Percentiles rank a stretch among this genome's conserved stretches.
phyloP scores from a whole-genome alignment of 2,797 vertebrate species.

The Odontamblyopus lacepedii region DNA sequence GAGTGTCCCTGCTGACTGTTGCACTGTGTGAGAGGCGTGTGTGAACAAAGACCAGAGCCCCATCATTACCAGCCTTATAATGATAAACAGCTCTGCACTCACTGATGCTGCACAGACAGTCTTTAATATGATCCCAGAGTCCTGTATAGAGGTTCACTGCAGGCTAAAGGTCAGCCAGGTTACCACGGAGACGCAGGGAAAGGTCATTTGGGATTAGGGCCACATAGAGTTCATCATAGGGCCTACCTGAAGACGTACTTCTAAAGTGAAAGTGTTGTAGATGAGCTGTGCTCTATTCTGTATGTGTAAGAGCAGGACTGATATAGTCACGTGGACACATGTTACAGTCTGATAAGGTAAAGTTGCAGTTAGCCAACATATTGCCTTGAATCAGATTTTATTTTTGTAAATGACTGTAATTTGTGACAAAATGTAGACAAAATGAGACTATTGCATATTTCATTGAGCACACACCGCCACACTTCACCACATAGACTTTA shows the following conservation, averaged over 20 bases:
- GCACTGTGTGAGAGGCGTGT: neutral
- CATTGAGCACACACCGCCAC: too few species aligned
- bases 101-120: slow-evolving; percentile 15
- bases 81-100: slow-evolving; percentile 3
- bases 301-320: neutral
- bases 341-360: too few species aligned
- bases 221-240: neutral
- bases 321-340: too few species aligned
- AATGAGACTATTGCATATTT: too few species aligned
- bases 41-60: slow-evolving; percentile 12
- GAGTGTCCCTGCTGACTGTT: slow-evolving; percentile 7
- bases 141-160: slow-evolving; percentile 41
- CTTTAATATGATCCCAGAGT: slow-evolving; percentile 27
- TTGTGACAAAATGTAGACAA: too few species aligned
- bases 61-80: slow-evolving; percentile 4
- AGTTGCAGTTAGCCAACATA: too few species aligned
- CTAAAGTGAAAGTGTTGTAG: neutral
- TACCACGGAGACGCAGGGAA: slow-evolving; percentile 30
- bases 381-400: too few species aligned
- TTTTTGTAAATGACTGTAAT: too few species aligned
- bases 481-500: too few species aligned
- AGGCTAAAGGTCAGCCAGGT: slow-evolving; percentile 44
- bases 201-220: slow-evolving; percentile 27
- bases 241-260: neutral
- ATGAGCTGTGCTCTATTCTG: neutral